A percentile compares a stretch with the other conserved stretches of the same genome.
Evolutionary conservation across 92 coral and sea anemone genomes (phyloP).

Genomic region (Porites rus): DNA sequence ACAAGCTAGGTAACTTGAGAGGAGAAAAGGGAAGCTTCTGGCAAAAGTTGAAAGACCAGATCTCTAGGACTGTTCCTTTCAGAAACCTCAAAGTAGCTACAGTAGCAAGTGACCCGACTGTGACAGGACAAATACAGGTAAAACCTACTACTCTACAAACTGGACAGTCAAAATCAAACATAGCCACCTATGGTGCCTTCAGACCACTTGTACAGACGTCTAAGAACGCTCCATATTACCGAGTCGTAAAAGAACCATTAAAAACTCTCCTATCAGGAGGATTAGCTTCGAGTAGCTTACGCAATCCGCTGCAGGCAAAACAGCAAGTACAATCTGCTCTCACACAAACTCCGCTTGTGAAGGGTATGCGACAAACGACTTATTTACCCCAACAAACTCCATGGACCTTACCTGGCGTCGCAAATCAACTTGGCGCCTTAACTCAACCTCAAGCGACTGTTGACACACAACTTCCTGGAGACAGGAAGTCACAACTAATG

Average conservation of each 20-base stretch:
- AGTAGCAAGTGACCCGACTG: conserved; percentile 7
- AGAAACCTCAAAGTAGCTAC: not conserved
- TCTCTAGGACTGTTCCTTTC: conserved; percentile 10
- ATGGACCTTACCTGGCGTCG: conserved; percentile 8
- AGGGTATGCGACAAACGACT: not conserved
- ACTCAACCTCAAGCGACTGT: conserved; percentile 2
- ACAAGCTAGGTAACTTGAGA: conserved; percentile 2
- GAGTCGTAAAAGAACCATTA: not conserved
- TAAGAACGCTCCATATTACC: conserved; percentile 3
- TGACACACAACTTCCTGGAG: conserved; percentile 10
- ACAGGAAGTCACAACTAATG: conserved; percentile 31
- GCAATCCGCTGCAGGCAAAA: not conserved
- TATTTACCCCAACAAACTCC: conserved; percentile 3
- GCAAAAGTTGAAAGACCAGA: conserved; percentile 13
- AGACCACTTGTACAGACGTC: conserved; percentile 26
- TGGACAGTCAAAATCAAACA: conserved; percentile 22
- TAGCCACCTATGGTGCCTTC: conserved; percentile 2
- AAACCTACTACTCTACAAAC: not conserved
- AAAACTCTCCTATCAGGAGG: not conserved
- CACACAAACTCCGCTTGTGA: not conserved
- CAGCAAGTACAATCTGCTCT: not conserved
- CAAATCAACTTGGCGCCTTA: not conserved
- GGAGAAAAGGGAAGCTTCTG: conserved; percentile 5
- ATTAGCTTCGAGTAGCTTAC: not conserved
- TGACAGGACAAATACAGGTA: conserved; percentile 24